Evolutionary conservation across 2,113 vertebrate genomes (phyloP), one percentile per base, ranked within the genome.

Genomic region (Periophthalmodon schlosseri): DNA sequence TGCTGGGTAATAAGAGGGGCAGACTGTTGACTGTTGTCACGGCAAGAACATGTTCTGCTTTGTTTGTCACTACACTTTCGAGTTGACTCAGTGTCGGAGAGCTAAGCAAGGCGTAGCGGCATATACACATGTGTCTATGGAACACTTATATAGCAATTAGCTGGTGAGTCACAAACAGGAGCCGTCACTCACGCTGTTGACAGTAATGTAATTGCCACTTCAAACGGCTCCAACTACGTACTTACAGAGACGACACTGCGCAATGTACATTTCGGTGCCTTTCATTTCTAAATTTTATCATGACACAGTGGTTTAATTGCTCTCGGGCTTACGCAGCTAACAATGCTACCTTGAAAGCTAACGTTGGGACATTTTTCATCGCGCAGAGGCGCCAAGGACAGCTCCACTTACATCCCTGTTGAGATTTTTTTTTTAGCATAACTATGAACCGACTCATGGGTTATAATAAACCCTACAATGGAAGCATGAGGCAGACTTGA

Each of bases 1-100:
- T 86, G 83, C 83, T 82, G 86, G 72, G 87, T 84, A 81, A 86
- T 28, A 60, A 81, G 65, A 65, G 58, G 86, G 66, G 71, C 61
- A 69, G 28, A 58, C 39, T 83, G 80, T 85, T 84, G 82, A 75
- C 73, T 70, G 73, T 73, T 70, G 73, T 73, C 39, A 46, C 36
- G 21, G 39, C 36, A 47, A 23, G 39, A 13, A 14, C 39, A 47
- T 7, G 44, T 68, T 68, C 28, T 68, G 39, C 44, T 68, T 68
- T 49, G 66, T 49, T 68, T 68, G 36, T 47, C 66, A 47, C 66
- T 49, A 23, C 39, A 49, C 12, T 49, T 54, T 70, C 39, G 44
- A 74, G 36, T 66, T 72, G 15, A 77, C 70, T 73, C 75, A 49
- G 18, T 36, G 61, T 64, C 15, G 28, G 67, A 52, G 39, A 60